Conservation (phyloP, 2,888 invertebrate genomes). For the Drosophila helvetica region DNA sequence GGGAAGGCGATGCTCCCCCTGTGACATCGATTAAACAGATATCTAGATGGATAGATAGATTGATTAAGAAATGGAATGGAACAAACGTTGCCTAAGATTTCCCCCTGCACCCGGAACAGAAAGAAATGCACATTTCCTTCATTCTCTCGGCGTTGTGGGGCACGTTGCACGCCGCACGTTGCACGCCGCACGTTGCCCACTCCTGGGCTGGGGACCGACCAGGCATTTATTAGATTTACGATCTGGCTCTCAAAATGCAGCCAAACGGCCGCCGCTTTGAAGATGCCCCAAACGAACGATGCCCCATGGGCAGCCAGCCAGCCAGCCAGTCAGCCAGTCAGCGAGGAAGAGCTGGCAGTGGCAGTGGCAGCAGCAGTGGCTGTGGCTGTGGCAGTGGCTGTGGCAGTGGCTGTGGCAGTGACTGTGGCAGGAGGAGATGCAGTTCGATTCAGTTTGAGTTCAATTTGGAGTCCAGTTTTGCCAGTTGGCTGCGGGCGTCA, state of each 20-base stretch:
- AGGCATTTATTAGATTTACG: conserved; percentile 80
- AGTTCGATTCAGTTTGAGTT: conserved; percentile 37
- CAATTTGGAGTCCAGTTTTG: conserved; percentile 41
- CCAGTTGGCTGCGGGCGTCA: conserved; percentile 71
- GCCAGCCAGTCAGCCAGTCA: conserved; percentile 6
- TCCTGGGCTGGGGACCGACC: conserved; percentile 12
- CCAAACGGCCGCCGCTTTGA: conserved; percentile 61
- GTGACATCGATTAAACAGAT: too few species aligned
- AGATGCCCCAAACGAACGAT: conserved; percentile 55
- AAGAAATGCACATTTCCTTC: not conserved
- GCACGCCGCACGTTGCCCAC: conserved; percentile 4
- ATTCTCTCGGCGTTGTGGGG: not conserved
- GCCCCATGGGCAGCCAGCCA: conserved; percentile 17
- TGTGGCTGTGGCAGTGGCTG: not conserved
- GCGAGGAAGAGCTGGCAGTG: conserved; percentile 12
- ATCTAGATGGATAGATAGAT: not conserved
- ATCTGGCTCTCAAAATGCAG: conserved; percentile 58
- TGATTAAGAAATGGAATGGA: too few species aligned
- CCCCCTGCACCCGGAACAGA: not conserved
- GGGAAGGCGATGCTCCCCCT: too few species aligned
- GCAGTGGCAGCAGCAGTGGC: not conserved
- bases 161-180: too few species aligned
- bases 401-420: too few species aligned
- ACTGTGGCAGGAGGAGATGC: conserved; percentile 17
- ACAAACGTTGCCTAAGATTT: not conserved